Base-by-base conservation (phyloP, 2,888 invertebrate genomes). In the Cheilosia vulpina region DNA sequence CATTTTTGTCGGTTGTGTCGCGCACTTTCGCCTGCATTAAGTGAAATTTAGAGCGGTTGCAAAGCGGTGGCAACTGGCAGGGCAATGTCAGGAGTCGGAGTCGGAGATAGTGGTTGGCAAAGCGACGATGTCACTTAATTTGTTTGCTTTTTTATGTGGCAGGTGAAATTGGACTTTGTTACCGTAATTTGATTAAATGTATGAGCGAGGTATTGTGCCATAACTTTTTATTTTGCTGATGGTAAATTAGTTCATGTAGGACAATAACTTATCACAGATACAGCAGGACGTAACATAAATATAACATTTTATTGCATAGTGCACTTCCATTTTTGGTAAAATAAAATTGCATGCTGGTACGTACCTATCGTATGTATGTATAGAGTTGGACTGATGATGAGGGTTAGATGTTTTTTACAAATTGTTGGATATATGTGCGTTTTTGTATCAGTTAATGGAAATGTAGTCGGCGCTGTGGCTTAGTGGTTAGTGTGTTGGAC, bases 101-200 rank as follows among this genome's bases (percentile, higher is more conserved):
- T 55, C 43, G 58, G 47, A 24, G 27, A 60, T 45, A 66, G 45
- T 43, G 47, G 65, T 52, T 58, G 43, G 72, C 24, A 68, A 79
- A 53, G 38, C 58, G 69, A 83, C 60, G 69, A 79, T 65, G 83
- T 79, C 83, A 84, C 73, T 84, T 73, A 84, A 79, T 84, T 84
- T 84, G 73, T 73, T 79, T 47, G 75, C 17, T 75, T 63, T 69
- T 83, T 84, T 84, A 79, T 84, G 73, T 75, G 83, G 24, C 83
- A 79, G 79, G 79, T 79, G 73, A 41, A 84, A 84, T 84, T 79
- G 79, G 69, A 84, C 79, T 84, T 79, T 79, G 73, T 84, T 65
- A 84, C 79, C 75, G 73, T 79, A 84, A 84, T 84, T 79, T 79
- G 68, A 75, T 79, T 79, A 78, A 75, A 75, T 53, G 45, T 62